Percentiles rank a stretch among this genome's conserved stretches.
Conservation (phyloP, 1,140 invertebrate species). For the Papilio helenus region DNA sequence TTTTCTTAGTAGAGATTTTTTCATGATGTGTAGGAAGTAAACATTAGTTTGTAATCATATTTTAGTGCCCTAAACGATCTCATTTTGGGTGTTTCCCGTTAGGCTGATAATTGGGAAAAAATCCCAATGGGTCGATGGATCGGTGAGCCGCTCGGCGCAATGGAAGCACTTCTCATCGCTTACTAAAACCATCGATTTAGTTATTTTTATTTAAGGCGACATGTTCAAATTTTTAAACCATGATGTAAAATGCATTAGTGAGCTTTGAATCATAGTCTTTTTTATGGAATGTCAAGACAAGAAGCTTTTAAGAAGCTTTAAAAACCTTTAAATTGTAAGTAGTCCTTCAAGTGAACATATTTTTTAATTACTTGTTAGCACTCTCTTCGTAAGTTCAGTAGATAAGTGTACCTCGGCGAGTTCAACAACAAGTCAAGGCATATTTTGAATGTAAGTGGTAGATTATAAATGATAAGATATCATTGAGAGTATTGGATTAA, state of each 20-base stretch:
- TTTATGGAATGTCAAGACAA: neutral
- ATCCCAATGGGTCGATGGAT: no score
- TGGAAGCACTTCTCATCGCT: no score
- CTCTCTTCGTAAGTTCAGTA: neutral
- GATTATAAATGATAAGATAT: slow-evolving; percentile 1
- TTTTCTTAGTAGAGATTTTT: no score
- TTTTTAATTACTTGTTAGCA: neutral
- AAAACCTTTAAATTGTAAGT: neutral
- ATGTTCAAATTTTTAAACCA: neutral
- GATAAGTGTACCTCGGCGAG: neutral
- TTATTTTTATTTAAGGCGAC: no score
- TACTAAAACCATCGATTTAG: no score
- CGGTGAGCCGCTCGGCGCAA: no score
- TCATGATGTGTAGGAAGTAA: no score
- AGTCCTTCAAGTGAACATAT: neutral
- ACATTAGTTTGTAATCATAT: no score
- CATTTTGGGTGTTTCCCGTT: no score
- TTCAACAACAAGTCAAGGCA: neutral
- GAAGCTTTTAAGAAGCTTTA: neutral
- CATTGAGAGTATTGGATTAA: neutral
- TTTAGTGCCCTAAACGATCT: no score
- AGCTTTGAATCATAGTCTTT: neutral
- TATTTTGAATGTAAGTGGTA: neutral
- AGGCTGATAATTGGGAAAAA: no score
- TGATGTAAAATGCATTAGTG: neutral